Evolutionary conservation across 2,888 invertebrate genomes (phyloP).

Genomic region (Drosophila borborema): DNA sequence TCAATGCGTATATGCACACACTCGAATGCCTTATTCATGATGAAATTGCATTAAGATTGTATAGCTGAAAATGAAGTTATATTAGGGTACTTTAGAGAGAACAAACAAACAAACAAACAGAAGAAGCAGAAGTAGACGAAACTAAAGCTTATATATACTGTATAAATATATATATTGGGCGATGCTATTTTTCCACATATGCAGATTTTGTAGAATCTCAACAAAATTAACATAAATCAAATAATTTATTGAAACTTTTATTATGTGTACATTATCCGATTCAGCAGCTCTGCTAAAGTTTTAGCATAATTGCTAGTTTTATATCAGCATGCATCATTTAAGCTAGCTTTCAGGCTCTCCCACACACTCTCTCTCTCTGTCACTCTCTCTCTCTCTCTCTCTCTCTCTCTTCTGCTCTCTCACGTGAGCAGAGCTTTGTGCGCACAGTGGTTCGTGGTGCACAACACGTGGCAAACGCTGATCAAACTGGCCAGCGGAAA

Average conservation of each 20-base stretch:
- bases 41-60: neutral
- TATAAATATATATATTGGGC: no score
- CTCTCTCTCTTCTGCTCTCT: neutral
- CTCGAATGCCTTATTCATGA: neutral
- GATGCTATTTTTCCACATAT: no score
- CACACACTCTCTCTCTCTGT: neutral
- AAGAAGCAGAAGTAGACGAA: no score
- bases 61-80: neutral
- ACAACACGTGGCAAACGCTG: constrained; percentile 41
- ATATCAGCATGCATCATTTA: constrained; percentile 24
- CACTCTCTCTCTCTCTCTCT: neutral
- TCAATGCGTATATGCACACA: no score
- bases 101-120: no score
- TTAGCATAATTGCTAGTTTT: neutral
- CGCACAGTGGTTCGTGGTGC: constrained; percentile 31
- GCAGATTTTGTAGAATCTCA: no score
- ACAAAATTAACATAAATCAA: no score
- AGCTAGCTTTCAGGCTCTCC: neutral
- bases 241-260: no score
- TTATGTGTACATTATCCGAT: neutral
- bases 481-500: constrained; percentile 37
- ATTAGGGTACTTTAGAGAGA: no score
- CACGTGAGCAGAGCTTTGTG: neutral
- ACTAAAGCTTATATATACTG: no score
- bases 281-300: no score